These are phyloP conservation scores for Gadus macrocephalus DNA, from an alignment of 2,113 vertebrate species.

Conservation along the genomic window DNA sequence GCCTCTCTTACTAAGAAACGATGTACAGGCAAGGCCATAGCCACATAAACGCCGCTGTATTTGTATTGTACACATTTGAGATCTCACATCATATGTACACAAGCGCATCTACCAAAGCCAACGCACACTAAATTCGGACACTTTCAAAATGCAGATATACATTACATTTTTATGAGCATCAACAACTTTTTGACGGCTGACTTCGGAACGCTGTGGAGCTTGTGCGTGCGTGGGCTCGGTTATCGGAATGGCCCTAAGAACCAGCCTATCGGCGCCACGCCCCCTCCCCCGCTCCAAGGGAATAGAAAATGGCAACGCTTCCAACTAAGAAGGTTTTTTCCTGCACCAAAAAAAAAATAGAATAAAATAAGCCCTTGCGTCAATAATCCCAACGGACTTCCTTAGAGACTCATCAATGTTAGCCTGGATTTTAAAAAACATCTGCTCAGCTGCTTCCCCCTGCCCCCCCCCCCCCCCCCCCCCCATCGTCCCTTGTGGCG, in stretches of 20 bases:
- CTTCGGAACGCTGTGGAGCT: conserved; percentile 2
- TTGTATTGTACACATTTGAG: too few relatives aligned
- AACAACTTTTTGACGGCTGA: neutral
- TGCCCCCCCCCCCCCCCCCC: too few relatives aligned
- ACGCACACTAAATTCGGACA: too few relatives aligned
- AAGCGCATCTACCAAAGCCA: too few relatives aligned
- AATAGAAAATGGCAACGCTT: conserved; percentile 42
- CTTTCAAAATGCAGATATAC: too few relatives aligned
- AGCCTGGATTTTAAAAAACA: conserved; percentile 53
- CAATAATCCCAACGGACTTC: conserved; percentile 64
- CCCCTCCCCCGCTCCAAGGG: conserved; percentile 19
- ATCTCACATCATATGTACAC: too few relatives aligned
- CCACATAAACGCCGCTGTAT: too few relatives aligned
- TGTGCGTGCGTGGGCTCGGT: neutral
- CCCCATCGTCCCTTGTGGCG: conserved; percentile 55
- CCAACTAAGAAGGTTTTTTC: conserved; percentile 59
- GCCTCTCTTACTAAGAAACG: too few relatives aligned
- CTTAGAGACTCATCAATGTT: conserved; percentile 65
- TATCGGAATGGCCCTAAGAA: conserved; percentile 27
- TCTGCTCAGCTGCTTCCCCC: conserved; percentile 66
- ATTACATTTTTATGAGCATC: too few relatives aligned
- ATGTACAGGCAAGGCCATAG: too few relatives aligned
- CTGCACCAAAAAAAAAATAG: conserved; percentile 15
- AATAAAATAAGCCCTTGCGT: conserved; percentile 56
- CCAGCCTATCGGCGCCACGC: conserved; percentile 8